phyloP scores from a whole-genome alignment of 2,888 invertebrate species.

The Noctua janthe region DNA sequence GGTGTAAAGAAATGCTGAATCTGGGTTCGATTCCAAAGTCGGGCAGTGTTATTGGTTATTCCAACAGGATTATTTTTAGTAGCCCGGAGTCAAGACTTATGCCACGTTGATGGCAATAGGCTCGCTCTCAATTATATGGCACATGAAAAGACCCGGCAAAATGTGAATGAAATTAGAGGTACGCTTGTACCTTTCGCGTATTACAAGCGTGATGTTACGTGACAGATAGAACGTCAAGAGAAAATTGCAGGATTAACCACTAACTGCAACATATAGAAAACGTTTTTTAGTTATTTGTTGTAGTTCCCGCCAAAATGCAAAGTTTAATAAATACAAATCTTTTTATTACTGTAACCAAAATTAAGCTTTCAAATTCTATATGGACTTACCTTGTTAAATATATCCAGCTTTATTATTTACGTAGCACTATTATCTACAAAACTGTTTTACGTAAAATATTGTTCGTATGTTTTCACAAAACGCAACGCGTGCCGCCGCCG shows the following conservation, averaged over 20 bases:
- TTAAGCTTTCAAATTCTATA: background rate
- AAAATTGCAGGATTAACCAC: background rate
- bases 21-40: background rate
- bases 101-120: background rate
- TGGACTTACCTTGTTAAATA: background rate
- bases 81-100: background rate
- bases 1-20: no score
- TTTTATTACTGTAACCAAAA: background rate
- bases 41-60: background rate
- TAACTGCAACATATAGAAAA: background rate
- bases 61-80: background rate
- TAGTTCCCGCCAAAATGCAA: background rate
- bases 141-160: background rate
- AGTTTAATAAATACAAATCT: background rate
- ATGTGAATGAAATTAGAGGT: background rate
- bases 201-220: background rate
- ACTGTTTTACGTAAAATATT: conserved; percentile 24
- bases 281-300: background rate
- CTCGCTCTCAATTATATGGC: background rate
- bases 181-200: no score
- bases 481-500: background rate
- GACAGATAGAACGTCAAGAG: background rate
- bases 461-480: conserved; percentile 5
- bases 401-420: background rate
- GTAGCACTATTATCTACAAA: background rate